Percentiles rank a stretch among this genome's conserved stretches.
Conservation (phyloP, 2,888 invertebrate genomes). For the Sesia bembeciformis region DNA sequence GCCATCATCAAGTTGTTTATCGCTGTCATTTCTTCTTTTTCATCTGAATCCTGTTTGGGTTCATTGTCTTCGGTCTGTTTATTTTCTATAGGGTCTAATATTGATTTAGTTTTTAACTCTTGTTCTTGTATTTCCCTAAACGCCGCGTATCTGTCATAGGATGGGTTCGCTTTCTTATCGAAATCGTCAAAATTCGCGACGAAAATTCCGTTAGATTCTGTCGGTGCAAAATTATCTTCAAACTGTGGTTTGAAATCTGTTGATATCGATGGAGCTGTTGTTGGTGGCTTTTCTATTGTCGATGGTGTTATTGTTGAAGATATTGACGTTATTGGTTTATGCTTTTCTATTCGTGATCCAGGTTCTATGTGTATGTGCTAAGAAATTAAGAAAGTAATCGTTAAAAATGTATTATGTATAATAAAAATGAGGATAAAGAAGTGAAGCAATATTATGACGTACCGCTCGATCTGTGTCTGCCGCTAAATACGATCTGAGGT, state of each 20-base stretch:
- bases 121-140: slow-evolving; percentile 90
- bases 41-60: slow-evolving; percentile 50
- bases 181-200: slow-evolving; percentile 81
- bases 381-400: slow-evolving; percentile 2
- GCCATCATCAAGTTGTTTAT: slow-evolving; percentile 43
- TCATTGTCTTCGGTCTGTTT: slow-evolving; percentile 21
- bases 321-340: slow-evolving; percentile 22
- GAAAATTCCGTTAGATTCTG: slow-evolving; percentile 65
- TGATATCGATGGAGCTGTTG: slow-evolving; percentile 17
- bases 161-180: slow-evolving; percentile 65
- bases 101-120: slow-evolving; percentile 71
- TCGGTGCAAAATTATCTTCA: slow-evolving; percentile 77
- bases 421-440: background rate
- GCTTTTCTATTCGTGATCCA: slow-evolving; percentile 29
- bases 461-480: slow-evolving; percentile 58
- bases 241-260: slow-evolving; percentile 71
- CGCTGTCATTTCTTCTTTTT: slow-evolving; percentile 45
- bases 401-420: slow-evolving; percentile 1
- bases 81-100: slow-evolving; percentile 40
- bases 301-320: slow-evolving; percentile 17
- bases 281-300: slow-evolving; percentile 16
- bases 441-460: slow-evolving; percentile 9
- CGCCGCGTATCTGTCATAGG: slow-evolving; percentile 89
- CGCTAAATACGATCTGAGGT: slow-evolving; percentile 76
- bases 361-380: slow-evolving; percentile 60